Base-by-base conservation (phyloP, 2,888 invertebrate genomes). In the Tupiocoris notatus region DNA sequence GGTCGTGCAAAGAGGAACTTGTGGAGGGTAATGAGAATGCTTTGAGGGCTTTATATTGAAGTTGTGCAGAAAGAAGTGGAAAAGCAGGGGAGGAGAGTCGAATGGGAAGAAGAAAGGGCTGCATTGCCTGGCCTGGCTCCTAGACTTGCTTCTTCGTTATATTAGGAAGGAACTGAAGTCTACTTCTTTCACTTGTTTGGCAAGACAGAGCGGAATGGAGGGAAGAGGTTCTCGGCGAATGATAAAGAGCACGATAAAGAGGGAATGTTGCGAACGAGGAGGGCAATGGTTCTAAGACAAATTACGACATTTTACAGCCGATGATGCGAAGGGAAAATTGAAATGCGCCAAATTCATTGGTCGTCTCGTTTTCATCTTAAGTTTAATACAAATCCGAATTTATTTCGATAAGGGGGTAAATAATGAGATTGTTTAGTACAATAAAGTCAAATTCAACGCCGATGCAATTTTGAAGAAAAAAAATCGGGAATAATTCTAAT, bases 31-130 rank as follows among this genome's bases (percentile, higher is more conserved):
- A 70, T 70, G 70, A 70, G 70, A 70, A 25, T 59, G 70, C 70
- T 70, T 70, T 70, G 70, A 70, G 61, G 61, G 70, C 25, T 70
- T 70, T 70, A 70, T 70, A 70, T 70, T 70, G 70, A 70, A 70
- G 59, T 70, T 70, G 59, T n/a, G 24, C 17, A 58, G 70, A 20
- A 24, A 24, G 17, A 21, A 65, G 65, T 65, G 65, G n/a, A n/a
- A n/a, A n/a, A n/a, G 65, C n/a, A 25, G 65, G n/a, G n/a, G 25
- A 17, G 65, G 65, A 39, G 12, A 39, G 39, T 39, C 39, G 39
- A 39, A 39, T n/a, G n/a, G n/a, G 39, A 39, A 39, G 39, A 39
- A 39, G 39, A 39, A 39, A 39, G 39, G 39, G 39, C 39, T 39
- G 39, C 39, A 7, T 39, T n/a, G n/a, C n/a, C n/a, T n/a, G n/a